Conservation (phyloP, 2,113 vertebrate genomes). For the Scomber japonicus region DNA sequence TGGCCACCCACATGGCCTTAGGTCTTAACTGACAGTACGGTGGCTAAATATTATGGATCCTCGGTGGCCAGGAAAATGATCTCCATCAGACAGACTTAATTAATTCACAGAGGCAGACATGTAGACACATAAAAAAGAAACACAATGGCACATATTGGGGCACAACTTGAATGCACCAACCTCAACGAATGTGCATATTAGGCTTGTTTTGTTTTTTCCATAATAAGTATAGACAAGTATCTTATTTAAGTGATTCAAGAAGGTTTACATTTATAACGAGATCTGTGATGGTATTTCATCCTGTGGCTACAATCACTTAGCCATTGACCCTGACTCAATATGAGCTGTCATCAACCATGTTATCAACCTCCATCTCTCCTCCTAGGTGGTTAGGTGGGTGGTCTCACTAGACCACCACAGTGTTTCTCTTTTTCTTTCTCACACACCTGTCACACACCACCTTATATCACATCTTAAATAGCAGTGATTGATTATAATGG, state of each 20-base stretch:
- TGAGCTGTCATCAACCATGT: slow-evolving; percentile 65
- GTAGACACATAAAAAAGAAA: slow-evolving; percentile 17
- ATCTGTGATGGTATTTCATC: slow-evolving; percentile 40
- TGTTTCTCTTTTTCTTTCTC: slow-evolving; percentile 42
- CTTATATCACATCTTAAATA: slow-evolving; percentile 48
- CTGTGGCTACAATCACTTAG: slow-evolving; percentile 52
- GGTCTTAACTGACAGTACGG: slow-evolving; percentile 50
- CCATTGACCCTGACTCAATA: slow-evolving; percentile 60
- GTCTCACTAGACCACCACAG: slow-evolving; percentile 63
- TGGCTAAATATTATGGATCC: slow-evolving; percentile 77
- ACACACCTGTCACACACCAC: slow-evolving; percentile 65
- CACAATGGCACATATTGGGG: slow-evolving; percentile 5
- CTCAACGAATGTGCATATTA: background rate
- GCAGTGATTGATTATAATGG: slow-evolving; percentile 57
- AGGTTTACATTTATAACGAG: slow-evolving; percentile 4
- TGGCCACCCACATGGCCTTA: slow-evolving; percentile 76
- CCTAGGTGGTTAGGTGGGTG: slow-evolving; percentile 59
- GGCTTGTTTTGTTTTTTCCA: background rate
- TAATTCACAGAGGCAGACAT: slow-evolving; percentile 24
- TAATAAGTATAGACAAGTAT: background rate
- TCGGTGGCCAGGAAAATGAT: slow-evolving; percentile 54
- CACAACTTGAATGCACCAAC: background rate
- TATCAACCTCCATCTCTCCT: slow-evolving; percentile 70
- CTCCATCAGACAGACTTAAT: slow-evolving; percentile 44
- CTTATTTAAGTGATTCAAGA: background rate